A percentile compares a stretch with the other conserved stretches of the same genome.
Conservation (phyloP, 2,797 vertebrate genomes). For the Liparis tanakae region DNA sequence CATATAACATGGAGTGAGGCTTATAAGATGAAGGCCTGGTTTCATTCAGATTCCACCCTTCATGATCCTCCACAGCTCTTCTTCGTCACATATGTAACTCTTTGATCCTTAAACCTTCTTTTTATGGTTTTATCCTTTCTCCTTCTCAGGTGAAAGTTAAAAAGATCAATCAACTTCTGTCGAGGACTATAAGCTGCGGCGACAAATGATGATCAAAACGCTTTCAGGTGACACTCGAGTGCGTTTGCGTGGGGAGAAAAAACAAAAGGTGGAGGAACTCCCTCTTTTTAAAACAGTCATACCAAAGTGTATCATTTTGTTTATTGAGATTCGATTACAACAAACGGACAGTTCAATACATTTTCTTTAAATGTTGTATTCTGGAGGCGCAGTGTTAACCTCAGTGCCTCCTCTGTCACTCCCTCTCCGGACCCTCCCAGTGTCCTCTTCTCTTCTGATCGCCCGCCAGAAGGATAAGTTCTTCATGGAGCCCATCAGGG, state of each 20-base stretch:
- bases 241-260: conserved; percentile 91
- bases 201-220: conserved; percentile 88
- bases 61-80: conserved; percentile 3
- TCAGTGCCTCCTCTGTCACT: conserved; percentile 69
- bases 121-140: background rate
- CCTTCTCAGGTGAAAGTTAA: conserved; percentile 59
- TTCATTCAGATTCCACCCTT: conserved; percentile 4
- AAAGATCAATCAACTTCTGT: conserved; percentile 74
- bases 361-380: background rate
- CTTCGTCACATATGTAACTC: background rate
- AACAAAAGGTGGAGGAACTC: conserved; percentile 78
- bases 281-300: background rate
- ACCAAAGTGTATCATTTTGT: background rate
- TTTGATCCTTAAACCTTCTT: background rate
- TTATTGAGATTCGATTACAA: background rate
- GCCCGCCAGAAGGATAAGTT: conserved; percentile 89
- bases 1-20: too few species aligned
- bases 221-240: conserved; percentile 87
- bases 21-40: background rate
- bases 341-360: background rate
- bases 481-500: conserved; percentile 80
- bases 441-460: conserved; percentile 84
- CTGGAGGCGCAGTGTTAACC: conserved; percentile 79
- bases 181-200: conserved; percentile 85
- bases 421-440: conserved; percentile 61